Conservation (phyloP, 2,113 vertebrate genomes). For the Trachemys scripta region DNA sequence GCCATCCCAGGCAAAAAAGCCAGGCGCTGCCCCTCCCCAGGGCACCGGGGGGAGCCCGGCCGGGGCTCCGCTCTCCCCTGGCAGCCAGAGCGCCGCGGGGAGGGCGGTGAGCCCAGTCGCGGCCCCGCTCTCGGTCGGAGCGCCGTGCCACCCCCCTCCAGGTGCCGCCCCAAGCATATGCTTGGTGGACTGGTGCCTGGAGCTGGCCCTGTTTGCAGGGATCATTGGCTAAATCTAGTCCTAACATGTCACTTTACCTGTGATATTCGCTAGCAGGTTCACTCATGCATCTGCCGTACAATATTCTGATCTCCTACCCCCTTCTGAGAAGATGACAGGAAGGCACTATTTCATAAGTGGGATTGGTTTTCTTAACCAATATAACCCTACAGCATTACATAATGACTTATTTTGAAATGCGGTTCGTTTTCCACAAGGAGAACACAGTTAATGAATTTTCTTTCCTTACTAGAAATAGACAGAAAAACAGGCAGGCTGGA, state of each 20-base stretch:
- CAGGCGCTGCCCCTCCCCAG: too few species aligned
- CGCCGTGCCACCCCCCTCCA: too few species aligned
- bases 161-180: too few species aligned
- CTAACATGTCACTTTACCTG: neutral
- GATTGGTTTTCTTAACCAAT: neutral
- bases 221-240: neutral
- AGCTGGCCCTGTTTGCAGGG: neutral
- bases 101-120: too few species aligned
- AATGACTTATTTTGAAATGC: neutral
- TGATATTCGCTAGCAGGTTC: neutral
- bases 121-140: too few species aligned
- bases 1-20: too few species aligned
- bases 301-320: conserved; percentile 9
- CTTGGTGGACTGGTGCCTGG: too few species aligned
- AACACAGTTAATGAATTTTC: neutral
- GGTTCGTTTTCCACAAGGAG: neutral
- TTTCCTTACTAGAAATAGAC: neutral
- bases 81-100: too few species aligned
- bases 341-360: neutral
- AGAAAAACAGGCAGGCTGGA: neutral
- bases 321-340: neutral
- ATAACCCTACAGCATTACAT: neutral
- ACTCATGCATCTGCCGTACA: neutral
- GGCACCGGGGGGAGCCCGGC: too few species aligned
- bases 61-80: too few species aligned